Evolutionary conservation across 2,797 vertebrate genomes (phyloP).

Genomic region (Gorsachius magnificus): DNA sequence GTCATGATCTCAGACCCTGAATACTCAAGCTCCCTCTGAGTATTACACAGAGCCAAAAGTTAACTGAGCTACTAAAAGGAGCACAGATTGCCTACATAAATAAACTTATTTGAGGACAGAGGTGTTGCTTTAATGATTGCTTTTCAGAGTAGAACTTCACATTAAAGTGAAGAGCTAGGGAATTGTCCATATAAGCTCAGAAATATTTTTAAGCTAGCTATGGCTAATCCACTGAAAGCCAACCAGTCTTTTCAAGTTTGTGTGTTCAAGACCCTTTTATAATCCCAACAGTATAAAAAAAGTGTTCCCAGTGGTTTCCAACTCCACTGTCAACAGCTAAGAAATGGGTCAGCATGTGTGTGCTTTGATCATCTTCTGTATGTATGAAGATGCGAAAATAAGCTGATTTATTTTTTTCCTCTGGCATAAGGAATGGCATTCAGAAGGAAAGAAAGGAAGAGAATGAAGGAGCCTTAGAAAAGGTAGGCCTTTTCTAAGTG

Average conservation of each 20-base stretch:
- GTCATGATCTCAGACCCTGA: background rate
- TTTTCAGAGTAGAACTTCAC: background rate
- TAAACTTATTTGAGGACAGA: background rate
- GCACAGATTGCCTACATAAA: background rate
- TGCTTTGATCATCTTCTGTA: background rate
- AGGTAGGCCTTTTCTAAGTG: background rate
- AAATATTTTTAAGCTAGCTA: background rate
- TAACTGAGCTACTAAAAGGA: background rate
- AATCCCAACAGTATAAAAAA: background rate
- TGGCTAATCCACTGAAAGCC: background rate
- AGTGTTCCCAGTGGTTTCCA: background rate
- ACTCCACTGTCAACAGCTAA: background rate
- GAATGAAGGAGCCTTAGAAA: background rate
- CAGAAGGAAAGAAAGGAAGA: background rate
- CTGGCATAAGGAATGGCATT: background rate
- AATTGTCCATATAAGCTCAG: background rate
- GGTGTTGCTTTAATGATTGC: background rate
- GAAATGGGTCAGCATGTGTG: background rate
- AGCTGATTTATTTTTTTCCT: background rate
- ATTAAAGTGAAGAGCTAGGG: background rate
- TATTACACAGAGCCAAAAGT: background rate
- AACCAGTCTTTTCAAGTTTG: background rate
- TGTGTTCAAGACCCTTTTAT: background rate
- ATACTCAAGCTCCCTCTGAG: background rate
- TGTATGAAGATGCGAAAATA: background rate